phyloP scores from a whole-genome alignment of 2,888 invertebrate species.

The Conchocele bisecta region DNA sequence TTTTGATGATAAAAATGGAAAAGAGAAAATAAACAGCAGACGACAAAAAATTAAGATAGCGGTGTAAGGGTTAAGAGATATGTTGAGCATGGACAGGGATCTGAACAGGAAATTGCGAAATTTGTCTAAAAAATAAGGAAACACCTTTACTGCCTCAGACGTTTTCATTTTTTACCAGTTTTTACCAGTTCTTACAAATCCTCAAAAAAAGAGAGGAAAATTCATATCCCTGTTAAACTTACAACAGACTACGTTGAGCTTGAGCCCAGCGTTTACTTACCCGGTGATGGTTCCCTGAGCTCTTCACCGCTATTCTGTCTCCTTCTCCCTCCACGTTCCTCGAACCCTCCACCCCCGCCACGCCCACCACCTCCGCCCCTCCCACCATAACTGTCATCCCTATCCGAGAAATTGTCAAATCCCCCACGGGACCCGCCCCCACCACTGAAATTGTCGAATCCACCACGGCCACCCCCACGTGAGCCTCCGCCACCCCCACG shows the following conservation, averaged over 20 bases:
- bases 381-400: conserved; percentile 46
- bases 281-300: conserved; percentile 80
- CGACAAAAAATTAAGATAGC: no score
- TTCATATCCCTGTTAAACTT: background rate
- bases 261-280: conserved; percentile 53
- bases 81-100: no score
- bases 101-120: no score
- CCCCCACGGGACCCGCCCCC: conserved; percentile 35
- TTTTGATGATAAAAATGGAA: no score
- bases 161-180: no score
- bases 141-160: no score
- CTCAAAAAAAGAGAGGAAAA: background rate
- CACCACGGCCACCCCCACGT: conserved; percentile 31
- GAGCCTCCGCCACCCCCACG: conserved; percentile 51
- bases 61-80: no score
- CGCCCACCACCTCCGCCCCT: conserved; percentile 55
- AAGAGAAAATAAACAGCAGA: no score
- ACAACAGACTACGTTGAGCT: background rate
- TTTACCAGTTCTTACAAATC: background rate
- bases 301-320: conserved; percentile 72
- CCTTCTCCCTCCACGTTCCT: conserved; percentile 55
- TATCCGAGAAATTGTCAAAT: conserved; percentile 16
- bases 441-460: conserved; percentile 47
- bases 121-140: no score
- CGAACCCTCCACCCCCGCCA: conserved; percentile 50